These are phyloP conservation scores for Phortica variegata DNA, from an alignment of 1,140 invertebrate genomes.

Conservation along the genomic window DNA sequence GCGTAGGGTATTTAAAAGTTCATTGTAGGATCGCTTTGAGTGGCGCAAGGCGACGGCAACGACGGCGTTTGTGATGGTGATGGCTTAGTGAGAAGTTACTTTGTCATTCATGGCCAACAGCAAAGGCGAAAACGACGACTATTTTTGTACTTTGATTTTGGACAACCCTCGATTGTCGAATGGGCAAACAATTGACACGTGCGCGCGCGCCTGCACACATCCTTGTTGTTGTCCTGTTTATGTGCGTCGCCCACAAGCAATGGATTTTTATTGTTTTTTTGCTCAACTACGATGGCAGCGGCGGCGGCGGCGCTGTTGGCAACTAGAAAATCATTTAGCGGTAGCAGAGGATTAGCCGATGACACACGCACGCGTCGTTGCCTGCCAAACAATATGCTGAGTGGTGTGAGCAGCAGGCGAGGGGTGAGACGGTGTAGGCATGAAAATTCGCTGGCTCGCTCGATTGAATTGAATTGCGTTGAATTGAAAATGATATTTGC, in stretches of 20 bases:
- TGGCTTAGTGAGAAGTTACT: slow-evolving; percentile 45
- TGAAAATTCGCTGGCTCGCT: slow-evolving; percentile 29
- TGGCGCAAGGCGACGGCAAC: too few relatives aligned
- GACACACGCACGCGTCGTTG: slow-evolving; percentile 38
- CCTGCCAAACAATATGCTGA: too few relatives aligned
- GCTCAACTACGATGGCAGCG: neutral
- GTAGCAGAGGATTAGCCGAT: slow-evolving; percentile 48
- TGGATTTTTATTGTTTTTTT: neutral
- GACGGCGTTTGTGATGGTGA: slow-evolving; percentile 45
- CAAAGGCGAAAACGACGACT: too few relatives aligned
- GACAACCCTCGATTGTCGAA: too few relatives aligned
- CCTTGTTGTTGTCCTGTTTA: neutral
- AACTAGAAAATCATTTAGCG: slow-evolving; percentile 42
- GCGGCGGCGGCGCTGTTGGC: slow-evolving; percentile 31
- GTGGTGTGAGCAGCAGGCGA: slow-evolving; percentile 40
- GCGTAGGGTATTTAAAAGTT: slow-evolving; percentile 51
- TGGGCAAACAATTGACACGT: slow-evolving; percentile 39
- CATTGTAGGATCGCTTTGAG: too few relatives aligned
- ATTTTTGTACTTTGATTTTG: too few relatives aligned
- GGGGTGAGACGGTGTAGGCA: slow-evolving; percentile 16
- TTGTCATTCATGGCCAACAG: too few relatives aligned
- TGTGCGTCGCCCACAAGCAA: too few relatives aligned
- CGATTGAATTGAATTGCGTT: slow-evolving; percentile 36
- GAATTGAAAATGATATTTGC: slow-evolving; percentile 51
- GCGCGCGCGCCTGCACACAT: slow-evolving; percentile 16